A percentile compares a stretch with the other conserved stretches of the same genome.
Evolutionary conservation across 2,888 invertebrate species (phyloP).

Genomic region (Drosophila paramelanica): DNA sequence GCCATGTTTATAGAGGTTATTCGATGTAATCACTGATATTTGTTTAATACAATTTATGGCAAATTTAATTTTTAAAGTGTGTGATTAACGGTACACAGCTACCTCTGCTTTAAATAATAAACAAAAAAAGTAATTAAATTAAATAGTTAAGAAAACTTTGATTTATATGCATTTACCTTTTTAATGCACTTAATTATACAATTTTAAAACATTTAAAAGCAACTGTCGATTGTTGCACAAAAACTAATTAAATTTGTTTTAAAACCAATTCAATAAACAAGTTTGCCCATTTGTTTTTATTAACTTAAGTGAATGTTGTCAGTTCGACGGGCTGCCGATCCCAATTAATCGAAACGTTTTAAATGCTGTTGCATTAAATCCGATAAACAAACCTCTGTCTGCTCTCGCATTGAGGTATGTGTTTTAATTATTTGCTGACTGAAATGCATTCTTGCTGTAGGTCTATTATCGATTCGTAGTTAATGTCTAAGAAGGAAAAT

Average conservation of each 20-base stretch:
- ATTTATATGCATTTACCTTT: too few species aligned
- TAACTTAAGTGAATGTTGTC: background rate
- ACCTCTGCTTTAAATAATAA: too few species aligned
- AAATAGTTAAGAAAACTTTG: too few species aligned
- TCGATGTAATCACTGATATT: too few species aligned
- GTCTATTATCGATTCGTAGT: constrained; percentile 47
- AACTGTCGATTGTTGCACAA: background rate
- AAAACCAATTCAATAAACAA: background rate
- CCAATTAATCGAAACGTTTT: constrained; percentile 8
- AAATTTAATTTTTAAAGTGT: too few species aligned
- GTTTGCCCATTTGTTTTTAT: background rate
- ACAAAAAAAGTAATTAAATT: too few species aligned
- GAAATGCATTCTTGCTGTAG: constrained; percentile 18
- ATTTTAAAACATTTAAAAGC: too few species aligned
- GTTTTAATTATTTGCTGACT: constrained; percentile 38
- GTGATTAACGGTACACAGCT: too few species aligned
- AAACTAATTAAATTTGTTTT: background rate
- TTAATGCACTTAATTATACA: too few species aligned
- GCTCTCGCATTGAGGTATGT: constrained; percentile 6
- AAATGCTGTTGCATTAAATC: background rate
- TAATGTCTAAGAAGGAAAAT: constrained; percentile 3
- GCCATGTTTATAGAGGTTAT: too few species aligned
- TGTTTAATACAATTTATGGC: too few species aligned
- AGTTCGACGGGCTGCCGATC: background rate
- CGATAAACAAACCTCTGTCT: background rate